Evolutionary conservation across 2,113 vertebrate genomes (phyloP).

Genomic region (Pipa parva): DNA sequence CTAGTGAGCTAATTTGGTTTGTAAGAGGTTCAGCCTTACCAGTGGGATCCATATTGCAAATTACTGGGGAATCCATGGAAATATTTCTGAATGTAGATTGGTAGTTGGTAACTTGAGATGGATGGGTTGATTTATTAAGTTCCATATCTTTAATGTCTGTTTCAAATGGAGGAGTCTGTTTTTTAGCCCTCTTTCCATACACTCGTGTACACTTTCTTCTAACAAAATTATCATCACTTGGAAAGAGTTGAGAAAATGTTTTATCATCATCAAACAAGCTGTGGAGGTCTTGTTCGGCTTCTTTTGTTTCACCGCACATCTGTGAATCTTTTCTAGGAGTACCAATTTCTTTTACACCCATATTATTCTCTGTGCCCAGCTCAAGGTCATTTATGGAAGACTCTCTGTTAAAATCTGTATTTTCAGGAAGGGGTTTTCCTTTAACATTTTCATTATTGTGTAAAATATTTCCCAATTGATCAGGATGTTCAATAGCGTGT

Average conservation of each 20-base stretch:
- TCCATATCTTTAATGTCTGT: neutral
- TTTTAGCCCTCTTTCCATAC: conserved; percentile 81
- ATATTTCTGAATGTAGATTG: conserved; percentile 72
- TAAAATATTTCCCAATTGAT: neutral
- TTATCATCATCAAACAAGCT: conserved; percentile 76
- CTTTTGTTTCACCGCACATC: conserved; percentile 25
- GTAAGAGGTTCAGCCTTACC: conserved; percentile 35
- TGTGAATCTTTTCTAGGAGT: rapidly evolving
- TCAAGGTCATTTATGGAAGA: neutral
- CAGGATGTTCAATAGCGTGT: conserved; percentile 13
- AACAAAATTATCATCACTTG: conserved; percentile 70
- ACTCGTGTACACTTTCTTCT: conserved; percentile 80
- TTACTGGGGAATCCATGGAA: conserved; percentile 72
- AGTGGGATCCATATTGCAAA: conserved; percentile 48
- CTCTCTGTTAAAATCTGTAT: neutral
- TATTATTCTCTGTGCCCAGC: rapidly evolving
- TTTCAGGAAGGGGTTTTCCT: neutral
- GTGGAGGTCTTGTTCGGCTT: conserved; percentile 53
- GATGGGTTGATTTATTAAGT: neutral
- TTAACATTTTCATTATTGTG: conserved; percentile 18
- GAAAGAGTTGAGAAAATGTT: conserved; percentile 83
- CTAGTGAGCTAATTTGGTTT: conserved; percentile 17
- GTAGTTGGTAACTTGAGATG: conserved; percentile 61
- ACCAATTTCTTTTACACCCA: neutral
- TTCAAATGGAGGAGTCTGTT: conserved; percentile 33